Base-by-base conservation (phyloP, 2,113 vertebrate genomes). In the Diphyllodes magnificus region DNA sequence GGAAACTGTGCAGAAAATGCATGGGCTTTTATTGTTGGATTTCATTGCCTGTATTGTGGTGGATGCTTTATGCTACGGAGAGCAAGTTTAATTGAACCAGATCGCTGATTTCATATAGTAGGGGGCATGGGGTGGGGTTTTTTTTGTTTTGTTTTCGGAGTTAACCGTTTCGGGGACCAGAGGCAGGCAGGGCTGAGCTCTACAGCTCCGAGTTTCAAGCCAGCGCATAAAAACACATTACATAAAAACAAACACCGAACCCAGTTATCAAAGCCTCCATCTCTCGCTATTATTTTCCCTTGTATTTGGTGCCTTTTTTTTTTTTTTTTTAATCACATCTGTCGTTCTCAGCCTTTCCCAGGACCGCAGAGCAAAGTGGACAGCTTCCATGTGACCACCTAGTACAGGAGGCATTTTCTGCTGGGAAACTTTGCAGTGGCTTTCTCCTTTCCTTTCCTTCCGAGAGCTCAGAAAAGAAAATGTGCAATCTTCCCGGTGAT, bases 41-140 rank as follows among this genome's bases (percentile, higher is more conserved):
- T 97, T 95, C 95, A 93, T 78, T 92, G 90, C 92, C 88, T 91
- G 93, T 57, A 53, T 81, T 73, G 94, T 89, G 94, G 90, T 82
- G 93, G 91, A 88, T 91, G 96, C 96, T 94, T 95, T 96, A 95
- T 96, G 92, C 96, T 89, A 95, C 33, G 96, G 93, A 92, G 94
- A 92, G 93, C 88, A 71, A 93, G 92, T 94, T 95, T 93, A 94
- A 96, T 96, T 92, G 96, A 96, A 88, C 86, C 92, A 86, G 95
- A 95, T 92, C 90, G 93, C 94, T 89, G 93, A 94, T 93, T 96
- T 94, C 95, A 70, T 92, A 88, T 73, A 86, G 76, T 18, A 68
- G 81, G 81, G 92, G 89, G 86, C 79, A 95, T 42, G 73, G 73
- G 39, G 80, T 65, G 50, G 14, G 10, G 3, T 3, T 35, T 10